These are phyloP conservation scores for Tonatia bakeri DNA, from an alignment of 2,113 vertebrate species.

Conservation along the genomic window DNA sequence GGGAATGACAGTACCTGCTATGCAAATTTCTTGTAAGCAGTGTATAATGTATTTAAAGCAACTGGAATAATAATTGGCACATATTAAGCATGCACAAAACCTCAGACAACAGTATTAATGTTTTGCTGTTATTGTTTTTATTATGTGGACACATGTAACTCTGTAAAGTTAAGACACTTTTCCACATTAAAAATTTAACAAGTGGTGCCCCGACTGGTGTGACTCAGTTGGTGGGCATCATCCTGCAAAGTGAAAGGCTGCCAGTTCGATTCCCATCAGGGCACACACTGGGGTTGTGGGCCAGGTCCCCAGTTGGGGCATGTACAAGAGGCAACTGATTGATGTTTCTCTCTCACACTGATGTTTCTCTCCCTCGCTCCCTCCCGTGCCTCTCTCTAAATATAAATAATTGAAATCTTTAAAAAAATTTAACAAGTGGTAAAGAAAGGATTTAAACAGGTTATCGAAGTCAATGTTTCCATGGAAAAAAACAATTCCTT, in stretches of 20 bases:
- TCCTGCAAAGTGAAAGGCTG: too few relatives aligned
- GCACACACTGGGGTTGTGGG: too few relatives aligned
- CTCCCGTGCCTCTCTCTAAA: too few relatives aligned
- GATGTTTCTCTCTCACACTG: too few relatives aligned
- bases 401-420: too few relatives aligned
- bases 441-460: not conserved
- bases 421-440: not conserved
- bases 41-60: not conserved
- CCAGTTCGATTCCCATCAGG: too few relatives aligned
- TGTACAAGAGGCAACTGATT: too few relatives aligned
- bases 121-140: not conserved
- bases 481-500: not conserved
- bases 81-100: not conserved
- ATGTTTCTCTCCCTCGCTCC: too few relatives aligned
- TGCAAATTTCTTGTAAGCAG: not conserved
- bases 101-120: not conserved
- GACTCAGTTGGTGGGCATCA: too few relatives aligned
- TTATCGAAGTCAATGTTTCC: not conserved
- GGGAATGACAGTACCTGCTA: not conserved
- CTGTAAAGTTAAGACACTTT: not conserved
- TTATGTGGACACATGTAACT: not conserved
- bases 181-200: not conserved
- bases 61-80: not conserved
- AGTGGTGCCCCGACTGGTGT: not conserved
- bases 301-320: too few relatives aligned